phyloP scores from a whole-genome alignment of 2,888 invertebrate genomes.

The Lepidocyrtoides sp. region DNA sequence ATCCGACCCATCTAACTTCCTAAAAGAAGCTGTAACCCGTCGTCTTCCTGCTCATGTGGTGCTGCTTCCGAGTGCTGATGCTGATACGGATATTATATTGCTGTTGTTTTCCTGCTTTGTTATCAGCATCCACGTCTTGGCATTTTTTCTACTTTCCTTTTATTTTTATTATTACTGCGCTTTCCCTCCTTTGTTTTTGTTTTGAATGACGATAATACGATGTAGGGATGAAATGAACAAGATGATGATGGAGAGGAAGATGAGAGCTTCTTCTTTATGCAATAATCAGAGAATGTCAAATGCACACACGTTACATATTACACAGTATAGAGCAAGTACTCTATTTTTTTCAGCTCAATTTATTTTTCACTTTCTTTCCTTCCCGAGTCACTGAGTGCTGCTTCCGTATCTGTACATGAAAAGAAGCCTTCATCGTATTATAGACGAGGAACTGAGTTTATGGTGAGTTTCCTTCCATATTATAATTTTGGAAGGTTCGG shows the following conservation, averaged over 20 bases:
- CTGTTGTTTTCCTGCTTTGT: neutral
- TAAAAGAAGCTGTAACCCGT: neutral
- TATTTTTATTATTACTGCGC: neutral
- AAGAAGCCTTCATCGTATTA: too few relatives aligned
- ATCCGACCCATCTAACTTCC: neutral
- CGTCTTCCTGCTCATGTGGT: neutral
- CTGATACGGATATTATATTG: neutral
- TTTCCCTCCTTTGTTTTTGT: neutral
- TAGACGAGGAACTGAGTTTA: too few relatives aligned
- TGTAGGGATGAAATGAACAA: too few relatives aligned
- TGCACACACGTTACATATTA: conserved; percentile 17
- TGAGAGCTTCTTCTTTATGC: neutral
- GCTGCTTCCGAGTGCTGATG: neutral
- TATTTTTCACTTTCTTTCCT: neutral
- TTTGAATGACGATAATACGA: neutral
- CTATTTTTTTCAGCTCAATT: neutral
- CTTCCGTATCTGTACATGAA: neutral
- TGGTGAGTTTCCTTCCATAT: too few relatives aligned
- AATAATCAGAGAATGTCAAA: conserved; percentile 54
- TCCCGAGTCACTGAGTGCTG: neutral
- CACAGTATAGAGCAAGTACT: neutral
- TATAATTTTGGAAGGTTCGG: too few relatives aligned
- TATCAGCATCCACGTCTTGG: too few relatives aligned
- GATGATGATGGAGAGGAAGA: neutral
- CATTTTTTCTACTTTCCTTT: neutral